Evolutionary conservation across 2,888 invertebrate genomes (phyloP).

Genomic region (Gibbula magus): DNA sequence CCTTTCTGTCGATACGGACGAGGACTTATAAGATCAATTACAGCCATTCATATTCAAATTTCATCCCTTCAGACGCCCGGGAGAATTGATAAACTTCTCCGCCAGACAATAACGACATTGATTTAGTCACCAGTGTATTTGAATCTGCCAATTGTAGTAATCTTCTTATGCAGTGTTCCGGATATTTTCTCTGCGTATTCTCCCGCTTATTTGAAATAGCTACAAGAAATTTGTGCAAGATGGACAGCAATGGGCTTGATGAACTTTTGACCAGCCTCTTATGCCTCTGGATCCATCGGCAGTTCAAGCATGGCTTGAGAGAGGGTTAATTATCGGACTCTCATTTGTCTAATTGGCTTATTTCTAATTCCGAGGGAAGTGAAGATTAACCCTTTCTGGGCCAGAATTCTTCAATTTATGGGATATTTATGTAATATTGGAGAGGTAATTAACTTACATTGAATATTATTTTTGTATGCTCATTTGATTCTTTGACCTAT

Average conservation of each 20-base stretch:
- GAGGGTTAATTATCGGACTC: too few species aligned
- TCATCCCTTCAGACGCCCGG: background rate
- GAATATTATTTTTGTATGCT: too few species aligned
- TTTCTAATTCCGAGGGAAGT: too few species aligned
- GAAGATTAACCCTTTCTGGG: too few species aligned
- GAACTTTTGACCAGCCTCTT: constrained; percentile 1
- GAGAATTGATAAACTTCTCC: background rate
- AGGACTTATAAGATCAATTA: background rate
- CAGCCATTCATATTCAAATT: background rate
- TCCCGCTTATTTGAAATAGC: background rate
- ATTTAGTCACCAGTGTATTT: constrained; percentile 1
- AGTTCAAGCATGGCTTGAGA: too few species aligned
- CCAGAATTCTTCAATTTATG: too few species aligned
- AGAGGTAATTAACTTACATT: too few species aligned
- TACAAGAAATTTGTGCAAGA: background rate
- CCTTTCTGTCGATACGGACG: background rate
- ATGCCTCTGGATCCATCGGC: too few species aligned
- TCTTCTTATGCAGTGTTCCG: background rate
- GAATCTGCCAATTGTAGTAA: background rate
- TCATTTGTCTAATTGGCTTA: too few species aligned
- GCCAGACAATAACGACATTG: background rate
- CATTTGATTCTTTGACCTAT: too few species aligned
- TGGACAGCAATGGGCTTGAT: background rate
- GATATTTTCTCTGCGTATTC: background rate
- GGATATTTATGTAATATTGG: too few species aligned